These are phyloP conservation scores for Actias luna DNA, from an alignment of 2,888 invertebrate species.

Conservation along the genomic window DNA sequence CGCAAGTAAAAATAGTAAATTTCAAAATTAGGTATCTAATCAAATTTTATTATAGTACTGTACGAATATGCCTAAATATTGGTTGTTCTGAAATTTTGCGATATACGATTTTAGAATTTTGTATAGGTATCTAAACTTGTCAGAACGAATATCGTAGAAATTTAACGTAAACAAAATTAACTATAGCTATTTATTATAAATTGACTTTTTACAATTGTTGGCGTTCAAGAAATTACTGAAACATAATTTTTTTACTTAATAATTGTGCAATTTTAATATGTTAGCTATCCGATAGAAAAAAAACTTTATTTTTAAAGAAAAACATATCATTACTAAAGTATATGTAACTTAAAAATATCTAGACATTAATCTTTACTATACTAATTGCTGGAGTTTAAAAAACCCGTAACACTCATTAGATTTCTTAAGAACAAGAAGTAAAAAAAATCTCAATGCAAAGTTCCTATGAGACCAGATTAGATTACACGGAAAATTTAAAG, in stretches of 20 bases:
- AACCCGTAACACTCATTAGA: too few species aligned
- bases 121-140: not conserved
- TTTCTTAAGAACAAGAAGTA: too few species aligned
- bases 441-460: too few species aligned
- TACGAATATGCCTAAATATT: not conserved
- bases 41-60: slow-evolving; percentile 10
- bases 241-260: too few species aligned
- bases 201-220: not conserved
- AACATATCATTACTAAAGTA: too few species aligned
- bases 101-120: not conserved
- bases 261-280: not conserved
- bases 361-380: too few species aligned
- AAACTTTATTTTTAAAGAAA: too few species aligned
- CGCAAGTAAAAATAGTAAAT: slow-evolving; percentile 28
- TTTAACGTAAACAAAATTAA: not conserved
- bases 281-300: not conserved
- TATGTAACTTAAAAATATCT: too few species aligned
- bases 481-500: too few species aligned
- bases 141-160: not conserved
- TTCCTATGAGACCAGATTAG: too few species aligned
- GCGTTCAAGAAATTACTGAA: not conserved
- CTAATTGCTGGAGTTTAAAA: too few species aligned
- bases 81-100: not conserved
- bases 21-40: slow-evolving; percentile 17
- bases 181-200: not conserved